Conservation (phyloP, 2,797 vertebrate species). For the Enteromius trimaculatus region DNA sequence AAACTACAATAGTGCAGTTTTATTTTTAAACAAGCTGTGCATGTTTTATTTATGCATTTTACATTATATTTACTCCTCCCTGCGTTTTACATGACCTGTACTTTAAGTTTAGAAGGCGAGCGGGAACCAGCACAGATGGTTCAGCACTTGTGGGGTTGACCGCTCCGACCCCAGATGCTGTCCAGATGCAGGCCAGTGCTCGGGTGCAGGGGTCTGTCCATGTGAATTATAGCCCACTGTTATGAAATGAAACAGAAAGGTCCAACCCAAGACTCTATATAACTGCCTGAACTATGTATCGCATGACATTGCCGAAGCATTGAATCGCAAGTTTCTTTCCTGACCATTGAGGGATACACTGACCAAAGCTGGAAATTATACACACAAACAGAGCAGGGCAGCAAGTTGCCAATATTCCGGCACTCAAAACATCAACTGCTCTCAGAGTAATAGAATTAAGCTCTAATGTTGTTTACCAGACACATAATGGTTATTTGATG, state of each 20-base stretch:
- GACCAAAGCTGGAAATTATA: background rate
- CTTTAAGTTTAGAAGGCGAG: slow-evolving; percentile 28
- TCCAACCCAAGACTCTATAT: slow-evolving; percentile 63
- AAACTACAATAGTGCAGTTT: background rate
- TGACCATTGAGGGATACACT: background rate
- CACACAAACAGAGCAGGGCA: background rate
- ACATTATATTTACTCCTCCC: background rate
- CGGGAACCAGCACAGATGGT: slow-evolving; percentile 75
- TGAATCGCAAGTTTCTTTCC: slow-evolving; percentile 53
- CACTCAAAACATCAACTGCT: slow-evolving; percentile 3
- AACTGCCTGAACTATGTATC: slow-evolving; percentile 57
- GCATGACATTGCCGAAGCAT: slow-evolving; percentile 58
- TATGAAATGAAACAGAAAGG: slow-evolving; percentile 62
- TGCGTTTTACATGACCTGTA: background rate
- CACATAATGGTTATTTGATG: slow-evolving; percentile 43
- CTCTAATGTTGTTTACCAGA: slow-evolving; percentile 46
- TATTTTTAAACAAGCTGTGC: background rate
- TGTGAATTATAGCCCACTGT: slow-evolving; percentile 75
- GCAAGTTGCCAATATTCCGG: slow-evolving; percentile 14
- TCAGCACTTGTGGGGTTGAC: slow-evolving; percentile 75
- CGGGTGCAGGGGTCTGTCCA: slow-evolving; percentile 66
- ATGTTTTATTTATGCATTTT: background rate
- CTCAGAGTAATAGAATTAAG: slow-evolving; percentile 27
- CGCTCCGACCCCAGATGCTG: slow-evolving; percentile 76
- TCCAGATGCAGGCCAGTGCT: slow-evolving; percentile 81